Percentiles rank a stretch among this genome's conserved stretches.
Conservation (phyloP, 2,888 invertebrate genomes). For the Oscheius onirici region DNA sequence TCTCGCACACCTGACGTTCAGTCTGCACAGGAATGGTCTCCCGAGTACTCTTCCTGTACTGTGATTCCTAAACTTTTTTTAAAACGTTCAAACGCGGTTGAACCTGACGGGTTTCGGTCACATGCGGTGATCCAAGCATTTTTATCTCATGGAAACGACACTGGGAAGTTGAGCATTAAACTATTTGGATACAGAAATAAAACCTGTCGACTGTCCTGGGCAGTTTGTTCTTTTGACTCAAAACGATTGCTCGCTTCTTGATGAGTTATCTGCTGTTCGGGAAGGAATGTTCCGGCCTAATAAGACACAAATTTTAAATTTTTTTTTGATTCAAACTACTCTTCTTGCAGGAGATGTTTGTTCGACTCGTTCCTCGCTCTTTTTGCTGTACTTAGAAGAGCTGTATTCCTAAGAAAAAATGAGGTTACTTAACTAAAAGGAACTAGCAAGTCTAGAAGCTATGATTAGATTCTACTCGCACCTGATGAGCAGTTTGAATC, state of each 20-base stretch:
- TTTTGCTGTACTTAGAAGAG: not conserved
- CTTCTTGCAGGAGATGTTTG: not conserved
- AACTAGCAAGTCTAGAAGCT: not conserved
- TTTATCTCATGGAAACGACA: slow-evolving; percentile 16
- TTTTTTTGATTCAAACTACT: not conserved
- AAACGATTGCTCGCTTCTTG: slow-evolving; percentile 4
- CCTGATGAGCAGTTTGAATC: not conserved
- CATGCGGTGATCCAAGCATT: slow-evolving; percentile 7
- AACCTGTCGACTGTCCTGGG: not conserved
- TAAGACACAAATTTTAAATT: not conserved
- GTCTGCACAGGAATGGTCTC: slow-evolving; percentile 3
- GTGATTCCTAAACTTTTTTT: not conserved
- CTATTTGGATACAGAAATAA: not conserved
- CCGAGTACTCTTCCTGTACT: not conserved
- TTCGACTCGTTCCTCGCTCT: slow-evolving; percentile 4
- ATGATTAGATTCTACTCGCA: not conserved
- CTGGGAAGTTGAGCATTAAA: not conserved
- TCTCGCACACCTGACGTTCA: slow-evolving; percentile 13
- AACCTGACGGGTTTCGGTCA: not conserved
- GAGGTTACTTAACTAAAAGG: not conserved
- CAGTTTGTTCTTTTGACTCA: not conserved
- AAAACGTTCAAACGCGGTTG: not conserved
- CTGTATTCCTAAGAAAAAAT: slow-evolving; percentile 4
- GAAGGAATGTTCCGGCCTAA: slow-evolving; percentile 1
- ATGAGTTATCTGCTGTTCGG: not conserved